Evolutionary conservation across 2,797 vertebrate genomes (phyloP).

Genomic region (Acanthurus tractus): DNA sequence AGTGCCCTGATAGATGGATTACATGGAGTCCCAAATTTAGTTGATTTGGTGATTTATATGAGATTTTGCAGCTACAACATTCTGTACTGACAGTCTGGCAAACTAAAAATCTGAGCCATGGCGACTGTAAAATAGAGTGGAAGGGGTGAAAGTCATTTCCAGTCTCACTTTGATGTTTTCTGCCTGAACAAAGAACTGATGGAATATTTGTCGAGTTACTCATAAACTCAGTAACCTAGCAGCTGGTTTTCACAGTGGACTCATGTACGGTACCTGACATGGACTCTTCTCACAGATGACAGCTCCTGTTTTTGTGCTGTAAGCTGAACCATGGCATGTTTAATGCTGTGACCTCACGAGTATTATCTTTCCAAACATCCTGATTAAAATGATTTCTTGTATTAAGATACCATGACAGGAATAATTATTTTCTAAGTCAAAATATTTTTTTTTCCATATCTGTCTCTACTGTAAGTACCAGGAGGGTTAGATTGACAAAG

Average conservation of each 20-base stretch:
- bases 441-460: constrained; percentile 73
- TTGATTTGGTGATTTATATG: not conserved
- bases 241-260: not conserved
- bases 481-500: constrained; percentile 54
- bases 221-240: not conserved
- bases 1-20: not conserved
- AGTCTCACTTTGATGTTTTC: not conserved
- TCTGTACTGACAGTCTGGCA: not conserved
- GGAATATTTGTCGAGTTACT: not conserved
- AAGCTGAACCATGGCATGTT: constrained; percentile 56
- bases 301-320: constrained; percentile 52
- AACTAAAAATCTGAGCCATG: not conserved
- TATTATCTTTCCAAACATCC: constrained; percentile 80
- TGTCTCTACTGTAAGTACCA: constrained; percentile 60
- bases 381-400: constrained; percentile 80
- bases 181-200: constrained; percentile 1
- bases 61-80: not conserved
- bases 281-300: constrained; percentile 25
- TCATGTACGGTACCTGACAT: not conserved
- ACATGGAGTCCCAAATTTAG: not conserved
- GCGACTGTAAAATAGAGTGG: not conserved
- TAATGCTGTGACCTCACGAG: constrained; percentile 58
- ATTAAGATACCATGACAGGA: constrained; percentile 71
- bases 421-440: constrained; percentile 80
- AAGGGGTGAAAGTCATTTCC: too few relatives aligned